These are phyloP conservation scores for Stichodactyla helianthus DNA, from an alignment of 64 coral and sea anemone genomes.

Conservation along the genomic window DNA sequence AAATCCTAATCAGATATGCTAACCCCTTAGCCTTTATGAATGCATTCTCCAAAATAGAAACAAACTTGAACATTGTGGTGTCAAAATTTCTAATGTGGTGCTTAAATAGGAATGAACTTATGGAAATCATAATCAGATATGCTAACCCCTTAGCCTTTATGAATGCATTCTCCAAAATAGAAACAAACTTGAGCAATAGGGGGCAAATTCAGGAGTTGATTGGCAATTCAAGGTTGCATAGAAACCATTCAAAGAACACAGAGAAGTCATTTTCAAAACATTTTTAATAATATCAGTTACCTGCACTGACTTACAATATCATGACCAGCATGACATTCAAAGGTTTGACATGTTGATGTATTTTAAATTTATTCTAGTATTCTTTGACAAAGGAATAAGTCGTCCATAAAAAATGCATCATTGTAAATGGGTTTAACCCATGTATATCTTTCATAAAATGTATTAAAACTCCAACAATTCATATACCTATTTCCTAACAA, in stretches of 20 bases:
- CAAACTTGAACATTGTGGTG: no score
- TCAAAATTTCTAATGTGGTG: not conserved
- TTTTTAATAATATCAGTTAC: constrained; percentile 81
- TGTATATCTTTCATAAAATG: constrained; percentile 14
- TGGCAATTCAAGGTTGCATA: not conserved
- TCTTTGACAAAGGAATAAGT: constrained; percentile 72
- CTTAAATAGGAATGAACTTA: not conserved
- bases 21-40: not conserved
- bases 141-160: not conserved
- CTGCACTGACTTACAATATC: constrained; percentile 82
- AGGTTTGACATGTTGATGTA: constrained; percentile 38
- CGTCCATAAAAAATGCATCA: constrained; percentile 64
- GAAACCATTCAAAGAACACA: constrained; percentile 1
- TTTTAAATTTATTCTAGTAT: constrained; percentile 65
- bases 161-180: not conserved
- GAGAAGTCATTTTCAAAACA: constrained; percentile 27
- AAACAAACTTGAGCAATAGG: not conserved
- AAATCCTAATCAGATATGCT: not conserved
- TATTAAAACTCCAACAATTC: constrained; percentile 19
- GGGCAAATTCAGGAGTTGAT: not conserved
- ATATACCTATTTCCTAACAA: constrained; percentile 68
- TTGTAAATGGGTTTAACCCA: constrained; percentile 60
- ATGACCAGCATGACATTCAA: constrained; percentile 88
- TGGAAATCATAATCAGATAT: not conserved
- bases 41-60: not conserved